Base-by-base conservation (phyloP, 2,888 invertebrate genomes). In the Chirona hameri region DNA sequence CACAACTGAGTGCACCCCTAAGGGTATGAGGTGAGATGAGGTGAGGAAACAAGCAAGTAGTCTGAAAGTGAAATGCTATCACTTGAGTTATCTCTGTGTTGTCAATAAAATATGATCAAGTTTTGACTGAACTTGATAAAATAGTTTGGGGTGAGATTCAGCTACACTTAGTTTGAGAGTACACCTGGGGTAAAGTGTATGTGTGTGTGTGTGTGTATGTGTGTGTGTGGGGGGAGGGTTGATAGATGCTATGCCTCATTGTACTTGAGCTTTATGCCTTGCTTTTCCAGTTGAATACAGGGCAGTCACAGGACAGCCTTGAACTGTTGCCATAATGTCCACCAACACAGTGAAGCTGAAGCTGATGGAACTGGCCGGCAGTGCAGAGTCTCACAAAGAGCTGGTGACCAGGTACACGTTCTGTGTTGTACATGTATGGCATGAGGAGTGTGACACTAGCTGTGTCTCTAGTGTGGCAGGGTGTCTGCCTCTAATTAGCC, bases 321-420 rank as follows among this genome's bases (percentile, higher is more conserved):
- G 31, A 18, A 15, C 0, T 72, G 31, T 0, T 1, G 18, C 9
- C 1, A 31, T 5, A 10, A 72, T 79, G 79, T 48, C 79, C 1
- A 79, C 79, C 1, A 79, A 48, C 27, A 15, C 79, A 0, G 52
- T 79, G 4, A 79, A 79, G 18, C 48, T 79, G 79, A 79, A 79
- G 79, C 79, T 79, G 48, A 18, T 79, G 79, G 79, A 79, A 52
- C 79, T 79, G 21, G 48, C 79, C 15, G 27, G 52, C 21, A 52
- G 79, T 24, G 21, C 79, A 27, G 79, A 79, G 27, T 79, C 79
- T 5, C 79, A 79, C 52, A 79, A 79, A 15, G 79, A 79, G 5
- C 27, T 79, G 27, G 79, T 79, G 3, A 52, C 46, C 12, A 52
- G 79, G 79, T 79, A 39, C 9, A 18, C 18, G 57, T 21, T n/a